phyloP scores from a whole-genome alignment of 2,888 invertebrate species.

The Acrocyrtus sp. region DNA sequence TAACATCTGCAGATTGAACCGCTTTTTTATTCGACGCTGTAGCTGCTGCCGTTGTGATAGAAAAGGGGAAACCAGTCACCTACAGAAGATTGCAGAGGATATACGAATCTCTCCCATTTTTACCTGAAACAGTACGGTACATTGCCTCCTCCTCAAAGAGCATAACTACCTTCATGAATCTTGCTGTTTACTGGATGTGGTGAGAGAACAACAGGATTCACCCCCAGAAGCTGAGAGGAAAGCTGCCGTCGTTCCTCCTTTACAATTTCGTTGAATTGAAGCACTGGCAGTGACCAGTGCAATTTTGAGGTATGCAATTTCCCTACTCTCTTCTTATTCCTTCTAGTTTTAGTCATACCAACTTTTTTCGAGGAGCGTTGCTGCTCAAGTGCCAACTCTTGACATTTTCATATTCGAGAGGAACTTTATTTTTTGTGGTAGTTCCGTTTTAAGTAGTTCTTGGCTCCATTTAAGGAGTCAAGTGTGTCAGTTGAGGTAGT shows the following conservation, averaged over 20 bases:
- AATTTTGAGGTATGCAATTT: conserved; percentile 55
- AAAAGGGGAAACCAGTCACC: conserved; percentile 32
- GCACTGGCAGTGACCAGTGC: conserved; percentile 63
- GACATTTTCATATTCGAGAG: no score
- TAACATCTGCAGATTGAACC: no score
- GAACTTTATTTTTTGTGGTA: no score
- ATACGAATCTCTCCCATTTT: conserved; percentile 7
- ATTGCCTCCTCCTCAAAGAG: conserved; percentile 21
- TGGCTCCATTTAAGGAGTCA: no score
- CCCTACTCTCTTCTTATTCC: not conserved
- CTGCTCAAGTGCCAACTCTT: no score
- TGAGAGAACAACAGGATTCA: conserved; percentile 18
- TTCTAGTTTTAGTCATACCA: not conserved
- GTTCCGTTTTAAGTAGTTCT: no score
- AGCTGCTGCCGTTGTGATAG: no score
- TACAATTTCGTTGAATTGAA: conserved; percentile 24
- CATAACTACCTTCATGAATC: not conserved
- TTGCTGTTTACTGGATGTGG: conserved; percentile 42
- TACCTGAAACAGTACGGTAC: conserved; percentile 36
- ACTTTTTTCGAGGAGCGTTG: no score
- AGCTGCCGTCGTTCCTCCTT: conserved; percentile 25
- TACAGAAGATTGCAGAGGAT: conserved; percentile 17
- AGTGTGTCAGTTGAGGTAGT: no score
- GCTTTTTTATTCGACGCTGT: no score
- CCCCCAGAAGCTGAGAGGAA: conserved; percentile 23